Base-by-base conservation (phyloP, 2,113 vertebrate species). In the Amazona vittata region DNA sequence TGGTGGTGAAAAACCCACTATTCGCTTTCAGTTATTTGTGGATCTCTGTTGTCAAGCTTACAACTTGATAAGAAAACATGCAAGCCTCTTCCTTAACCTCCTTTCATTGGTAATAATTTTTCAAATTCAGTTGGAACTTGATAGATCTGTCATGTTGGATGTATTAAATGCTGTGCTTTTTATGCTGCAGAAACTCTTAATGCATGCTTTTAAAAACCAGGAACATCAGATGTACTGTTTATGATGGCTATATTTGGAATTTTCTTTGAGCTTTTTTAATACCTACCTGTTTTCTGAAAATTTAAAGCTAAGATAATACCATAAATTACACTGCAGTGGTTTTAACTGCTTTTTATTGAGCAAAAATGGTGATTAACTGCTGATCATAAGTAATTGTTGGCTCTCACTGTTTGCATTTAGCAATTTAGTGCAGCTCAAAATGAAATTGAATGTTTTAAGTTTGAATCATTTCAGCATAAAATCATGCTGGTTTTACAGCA, bases 31-130 rank as follows among this genome's bases (percentile, higher is more conserved):
- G 97, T 98, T 99, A 67, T 99, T 99, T 3, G 99, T 99, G 81
- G 99, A 99, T 94, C 98, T 99, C 74, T 99, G 99, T 81, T 99
- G 98, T 83, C 99, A 99, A 95, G 99, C 99, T 80, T 99, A 99
- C 98, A 99, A 99, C 96, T 98, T 99, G 95, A 99, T 99, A 94
- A 98, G 99, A 93, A 99, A 99, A 95, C 98, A 99, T 59, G 98
- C 99, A 33, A 98, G 98, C 77, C 99, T 99, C 80, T 99, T 99
- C 97, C 99, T 99, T 96, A 99, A 99, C 98, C 98, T 99, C 8
- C 98, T 99, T 81, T 99, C 99, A 50, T 94, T 99, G 99, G 99
- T 99, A 98, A 99, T 92, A 0, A 19, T 41, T 93, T 83, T 70
- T 83, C 43, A 84, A 83, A 41, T 82, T 85, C 6, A 57, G 0